Evolutionary conservation across 2,797 vertebrate genomes (phyloP).

Genomic region (Spinus olivaceus): DNA sequence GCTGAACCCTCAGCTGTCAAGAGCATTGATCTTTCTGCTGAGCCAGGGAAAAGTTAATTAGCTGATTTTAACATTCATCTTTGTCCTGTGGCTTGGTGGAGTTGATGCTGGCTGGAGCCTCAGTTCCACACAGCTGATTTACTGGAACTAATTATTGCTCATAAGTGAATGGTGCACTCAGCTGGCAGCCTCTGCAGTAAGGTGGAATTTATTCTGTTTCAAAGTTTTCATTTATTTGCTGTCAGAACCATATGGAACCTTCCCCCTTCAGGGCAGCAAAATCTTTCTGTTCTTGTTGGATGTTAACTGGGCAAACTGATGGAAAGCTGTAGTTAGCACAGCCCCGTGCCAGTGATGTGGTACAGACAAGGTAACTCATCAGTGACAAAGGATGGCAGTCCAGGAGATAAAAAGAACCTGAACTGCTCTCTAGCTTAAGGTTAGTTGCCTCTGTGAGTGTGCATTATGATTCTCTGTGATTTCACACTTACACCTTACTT

Average conservation of each 20-base stretch:
- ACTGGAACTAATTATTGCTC: conserved; percentile 17
- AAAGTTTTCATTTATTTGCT: background rate
- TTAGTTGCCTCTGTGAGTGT: background rate
- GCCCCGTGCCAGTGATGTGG: background rate
- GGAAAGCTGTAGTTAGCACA: background rate
- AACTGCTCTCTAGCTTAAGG: background rate
- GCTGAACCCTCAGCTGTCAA: conserved; percentile 1
- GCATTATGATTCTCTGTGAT: background rate
- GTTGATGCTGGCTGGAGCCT: conserved; percentile 42
- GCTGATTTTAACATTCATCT: conserved; percentile 31
- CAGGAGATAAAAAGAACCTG: background rate
- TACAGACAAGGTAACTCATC: background rate
- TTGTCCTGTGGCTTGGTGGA: background rate
- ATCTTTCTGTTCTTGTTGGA: background rate
- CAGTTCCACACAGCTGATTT: background rate
- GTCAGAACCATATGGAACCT: background rate
- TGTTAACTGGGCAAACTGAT: background rate
- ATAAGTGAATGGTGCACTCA: background rate
- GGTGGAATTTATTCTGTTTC: background rate
- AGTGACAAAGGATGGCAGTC: background rate
- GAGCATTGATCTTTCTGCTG: conserved; percentile 31
- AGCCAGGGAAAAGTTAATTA: conserved; percentile 55
- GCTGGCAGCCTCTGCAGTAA: background rate
- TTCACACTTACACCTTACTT: background rate
- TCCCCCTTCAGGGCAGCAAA: background rate